Conservation (phyloP, 1,140 invertebrate genomes). For the Trigoniulus corallinus region DNA sequence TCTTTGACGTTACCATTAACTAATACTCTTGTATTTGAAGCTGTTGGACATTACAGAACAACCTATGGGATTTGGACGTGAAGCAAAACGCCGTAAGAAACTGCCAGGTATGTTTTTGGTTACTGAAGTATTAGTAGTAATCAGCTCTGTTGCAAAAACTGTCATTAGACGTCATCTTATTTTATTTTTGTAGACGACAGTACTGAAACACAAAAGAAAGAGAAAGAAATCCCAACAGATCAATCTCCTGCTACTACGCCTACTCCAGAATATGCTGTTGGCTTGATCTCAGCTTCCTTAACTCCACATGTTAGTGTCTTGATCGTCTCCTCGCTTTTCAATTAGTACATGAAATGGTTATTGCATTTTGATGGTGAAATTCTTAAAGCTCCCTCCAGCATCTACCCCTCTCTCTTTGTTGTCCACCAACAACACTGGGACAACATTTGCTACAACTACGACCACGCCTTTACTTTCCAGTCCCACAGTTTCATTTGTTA, state of each 20-base stretch:
- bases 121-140: no score
- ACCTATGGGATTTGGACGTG: conserved; percentile 43
- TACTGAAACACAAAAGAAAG: conserved; percentile 17
- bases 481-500: background rate
- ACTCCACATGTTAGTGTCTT: conserved; percentile 10
- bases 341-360: background rate
- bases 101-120: conserved; percentile 41
- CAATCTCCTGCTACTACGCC: conserved; percentile 14
- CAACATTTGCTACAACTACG: conserved; percentile 15
- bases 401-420: conserved; percentile 16
- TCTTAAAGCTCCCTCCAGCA: conserved; percentile 14
- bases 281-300: conserved; percentile 34
- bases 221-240: conserved; percentile 7
- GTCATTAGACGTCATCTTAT: no score
- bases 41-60: conserved; percentile 84
- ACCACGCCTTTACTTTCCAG: conserved; percentile 11
- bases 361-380: background rate
- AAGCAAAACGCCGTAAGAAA: conserved; percentile 44
- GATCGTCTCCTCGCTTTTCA: background rate
- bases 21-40: no score
- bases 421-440: conserved; percentile 12
- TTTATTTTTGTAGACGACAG: conserved; percentile 23
- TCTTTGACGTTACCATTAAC: no score
- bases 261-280: conserved; percentile 63
- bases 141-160: no score